Percentiles rank a stretch among this genome's conserved stretches.
phyloP scores from a whole-genome alignment of 2,113 vertebrate species.

The human (Homo sapiens) region GRCh38 chr7:140619001-140619500 shows the following conservation, averaged over 20 bases:
- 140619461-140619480: background rate
- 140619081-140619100: background rate
- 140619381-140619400: background rate
- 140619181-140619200: background rate
- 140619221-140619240: no score
- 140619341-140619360: background rate
- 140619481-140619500: background rate
- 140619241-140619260: background rate
- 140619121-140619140: background rate
- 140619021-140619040: no score
- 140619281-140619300: background rate
- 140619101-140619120: background rate
- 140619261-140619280: background rate
- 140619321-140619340: background rate
- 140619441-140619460: background rate
- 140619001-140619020: no score
- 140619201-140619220: no score
- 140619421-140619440: background rate
- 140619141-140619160: background rate
- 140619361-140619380: background rate
- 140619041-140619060: no score
- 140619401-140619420: background rate
- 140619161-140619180: background rate
- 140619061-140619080: no score
- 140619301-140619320: background rate